A percentile compares a stretch with the other conserved stretches of the same genome.
Evolutionary conservation across 2,113 vertebrate species (phyloP).

Genomic region (Lepus timidus): DNA sequence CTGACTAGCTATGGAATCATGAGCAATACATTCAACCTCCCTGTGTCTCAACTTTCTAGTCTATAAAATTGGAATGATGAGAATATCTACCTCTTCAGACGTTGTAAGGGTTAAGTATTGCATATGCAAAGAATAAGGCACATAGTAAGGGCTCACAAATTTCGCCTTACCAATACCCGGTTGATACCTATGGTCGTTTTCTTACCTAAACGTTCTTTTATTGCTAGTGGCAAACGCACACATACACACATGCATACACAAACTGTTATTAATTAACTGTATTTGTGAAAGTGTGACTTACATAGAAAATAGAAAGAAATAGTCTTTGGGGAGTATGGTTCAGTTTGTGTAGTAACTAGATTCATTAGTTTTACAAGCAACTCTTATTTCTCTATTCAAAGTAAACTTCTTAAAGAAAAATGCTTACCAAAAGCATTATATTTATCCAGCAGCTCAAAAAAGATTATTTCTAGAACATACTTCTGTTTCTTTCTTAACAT

Average conservation of each 20-base stretch:
- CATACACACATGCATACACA: not conserved
- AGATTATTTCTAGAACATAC: not conserved
- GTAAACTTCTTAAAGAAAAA: constrained; percentile 62
- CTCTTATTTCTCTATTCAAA: constrained; percentile 59
- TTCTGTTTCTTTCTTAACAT: constrained; percentile 17
- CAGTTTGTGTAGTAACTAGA: constrained; percentile 41
- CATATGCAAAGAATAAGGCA: not conserved
- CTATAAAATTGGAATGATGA: constrained; percentile 3
- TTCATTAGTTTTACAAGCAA: constrained; percentile 51
- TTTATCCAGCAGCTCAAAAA: not conserved
- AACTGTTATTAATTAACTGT: constrained; percentile 46
- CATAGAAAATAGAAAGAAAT: constrained; percentile 15
- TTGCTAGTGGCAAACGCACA: not conserved
- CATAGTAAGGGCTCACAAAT: not conserved
- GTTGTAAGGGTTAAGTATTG: not conserved
- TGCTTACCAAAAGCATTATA: not conserved
- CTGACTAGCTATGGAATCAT: not conserved
- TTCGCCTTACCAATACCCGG: not conserved
- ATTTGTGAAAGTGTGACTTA: constrained; percentile 47
- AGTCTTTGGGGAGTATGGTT: constrained; percentile 17
- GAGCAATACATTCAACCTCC: not conserved
- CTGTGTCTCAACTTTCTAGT: constrained; percentile 20
- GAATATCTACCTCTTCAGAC: not conserved
- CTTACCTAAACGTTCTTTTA: not conserved
- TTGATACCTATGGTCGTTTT: not conserved